Evolutionary conservation across 2,888 invertebrate species (phyloP).

Genomic region (Diplazon laetatorius): DNA sequence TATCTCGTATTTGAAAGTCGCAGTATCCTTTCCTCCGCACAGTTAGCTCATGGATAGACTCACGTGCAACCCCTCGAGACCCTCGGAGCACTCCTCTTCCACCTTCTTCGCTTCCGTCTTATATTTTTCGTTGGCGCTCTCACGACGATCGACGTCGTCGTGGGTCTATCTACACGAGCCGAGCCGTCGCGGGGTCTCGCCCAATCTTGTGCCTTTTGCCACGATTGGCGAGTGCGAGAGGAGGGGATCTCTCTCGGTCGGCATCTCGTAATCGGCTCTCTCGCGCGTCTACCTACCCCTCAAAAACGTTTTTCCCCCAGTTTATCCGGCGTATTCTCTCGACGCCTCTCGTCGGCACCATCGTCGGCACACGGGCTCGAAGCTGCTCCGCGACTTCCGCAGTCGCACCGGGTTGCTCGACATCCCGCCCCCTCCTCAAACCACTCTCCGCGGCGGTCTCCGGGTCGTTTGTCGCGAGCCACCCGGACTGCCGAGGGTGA

Average conservation of each 20-base stretch:
- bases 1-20: slow-evolving; percentile 12
- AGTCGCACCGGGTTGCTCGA: not conserved
- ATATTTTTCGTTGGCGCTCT: slow-evolving; percentile 4
- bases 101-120: slow-evolving; percentile 20
- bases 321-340: slow-evolving; percentile 55
- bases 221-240: slow-evolving; percentile 57
- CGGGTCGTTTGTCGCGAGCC: slow-evolving; percentile 62
- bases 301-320: slow-evolving; percentile 51
- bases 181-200: slow-evolving; percentile 46
- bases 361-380: slow-evolving; percentile 9
- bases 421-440: slow-evolving; percentile 17
- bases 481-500: slow-evolving; percentile 6
- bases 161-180: slow-evolving; percentile 17
- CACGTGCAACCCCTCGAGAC: slow-evolving; percentile 43
- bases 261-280: slow-evolving; percentile 56
- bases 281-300: slow-evolving; percentile 46
- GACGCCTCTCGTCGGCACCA: slow-evolving; percentile 50
- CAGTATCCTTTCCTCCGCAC: not conserved
- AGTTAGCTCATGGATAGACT: not conserved
- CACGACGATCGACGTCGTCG: slow-evolving; percentile 28
- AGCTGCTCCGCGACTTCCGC: not conserved
- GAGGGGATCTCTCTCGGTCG: slow-evolving; percentile 25
- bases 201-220: slow-evolving; percentile 69
- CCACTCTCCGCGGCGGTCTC: slow-evolving; percentile 64
- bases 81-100: slow-evolving; percentile 27